Evolutionary conservation across 2,797 vertebrate species (phyloP), one percentile per base, ranked within the genome.

Genomic region (Rhinophrynus dorsalis): DNA sequence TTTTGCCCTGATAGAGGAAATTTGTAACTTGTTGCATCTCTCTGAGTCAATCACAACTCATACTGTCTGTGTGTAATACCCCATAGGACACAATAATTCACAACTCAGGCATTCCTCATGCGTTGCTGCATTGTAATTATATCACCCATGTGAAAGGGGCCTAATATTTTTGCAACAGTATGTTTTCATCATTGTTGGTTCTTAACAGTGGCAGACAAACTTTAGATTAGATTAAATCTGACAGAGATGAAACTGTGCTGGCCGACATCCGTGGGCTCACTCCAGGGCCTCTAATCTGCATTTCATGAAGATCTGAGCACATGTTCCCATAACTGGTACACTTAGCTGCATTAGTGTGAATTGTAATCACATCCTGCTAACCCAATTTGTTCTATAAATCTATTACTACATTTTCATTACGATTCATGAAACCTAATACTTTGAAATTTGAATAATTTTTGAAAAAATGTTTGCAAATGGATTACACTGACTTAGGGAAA

Each of bases 221-320:
- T 75, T 29, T 70, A 81, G 45, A 89, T 84, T 81, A 86, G 83
- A 90, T 90, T 88, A 84, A 82, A 89, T 77, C 79, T 88, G 89
- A 88, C 85, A 87, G 84, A 86, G 84, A 87, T 83, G 78, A 87
- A 89, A 81, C 83, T 68, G 74, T 40, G 52, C 80, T 82, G 81
- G 86, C 86, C 83, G 80, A 82, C 79, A 84, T 87, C 84, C 88
- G 81, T 87, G 85, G 85, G 85, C 81, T 87, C 82, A 84, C 88
- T 89, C 84, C 84, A 83, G 86, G 86, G 84, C 75, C 81, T 81
- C 85, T 85, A 83, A 89, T 89, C 84, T 89, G 81, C 81, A 87
- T 89, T 88, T 88, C 86, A 84, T 86, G 83, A 7, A 66, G 85
- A 89, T 86, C 81, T 80, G 80, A 88, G 84, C 88, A 86, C 85